Base-by-base conservation (phyloP, 2,797 vertebrate species). In the Enteromius unitaeniatus region DNA sequence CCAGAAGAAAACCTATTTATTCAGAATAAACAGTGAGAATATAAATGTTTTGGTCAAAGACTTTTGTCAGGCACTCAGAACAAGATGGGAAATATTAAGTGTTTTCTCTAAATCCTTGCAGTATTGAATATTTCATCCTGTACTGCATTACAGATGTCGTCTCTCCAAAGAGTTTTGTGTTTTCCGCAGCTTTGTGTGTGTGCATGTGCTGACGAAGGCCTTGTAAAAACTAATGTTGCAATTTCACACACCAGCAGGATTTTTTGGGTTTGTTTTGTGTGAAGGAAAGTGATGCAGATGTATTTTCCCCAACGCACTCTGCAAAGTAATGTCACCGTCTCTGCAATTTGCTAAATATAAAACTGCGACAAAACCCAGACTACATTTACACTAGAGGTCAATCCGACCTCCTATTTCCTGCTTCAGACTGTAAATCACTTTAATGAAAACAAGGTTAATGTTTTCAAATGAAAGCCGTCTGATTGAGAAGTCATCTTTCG, bases 261-360 rank as follows among this genome's bases (percentile, higher is more conserved):
- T 79, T 62, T 78, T 74, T 42, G 26, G 51, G 51, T 62, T 79
- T 73, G n/a, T 85, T 45, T 87, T 62, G 28, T 79, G 23, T 69
- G 51, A 47, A 62, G 13, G 45, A 74, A 75, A 42, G 14, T 34
- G 55, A 86, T n/a, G 68, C 58, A 53, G 69, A 85, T 85, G 62
- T 76, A 51, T 67, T 79, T 78, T 6, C 34, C n/a, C n/a, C 15
- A 13, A 81, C 31, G 21, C 60, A 53, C 10, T 86, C 68, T 65
- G 60, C 37, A 79, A 72, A 79, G 58, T 80, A 79, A 47, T 75
- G 23, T 70, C 58, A 75, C 19, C 34, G 7, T 65, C 64, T 69
- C 60, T 82, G 81, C 64, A 82, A 74, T 83, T 82, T 82, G 68
- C 70, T 82, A 58, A 82, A 75, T 79, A 31, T 84, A 87, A 85